phyloP scores from a whole-genome alignment of 2,113 vertebrate species.

The Nettapus auritus region DNA sequence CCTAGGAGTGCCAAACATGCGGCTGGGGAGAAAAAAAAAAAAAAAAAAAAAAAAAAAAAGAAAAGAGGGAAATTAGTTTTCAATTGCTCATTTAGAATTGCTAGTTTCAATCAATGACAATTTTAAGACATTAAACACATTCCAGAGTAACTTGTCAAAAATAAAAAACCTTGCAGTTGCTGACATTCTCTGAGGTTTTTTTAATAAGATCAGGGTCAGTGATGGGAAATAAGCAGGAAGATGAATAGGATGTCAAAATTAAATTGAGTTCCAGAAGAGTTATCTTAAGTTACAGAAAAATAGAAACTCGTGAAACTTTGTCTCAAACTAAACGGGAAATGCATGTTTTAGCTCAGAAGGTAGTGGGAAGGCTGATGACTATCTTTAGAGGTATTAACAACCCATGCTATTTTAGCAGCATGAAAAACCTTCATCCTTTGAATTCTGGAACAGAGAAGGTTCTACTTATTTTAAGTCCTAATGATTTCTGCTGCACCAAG shows the following conservation, averaged over 20 bases:
- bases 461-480: conserved; percentile 48
- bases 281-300: conserved; percentile 64
- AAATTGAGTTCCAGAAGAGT: conserved; percentile 78
- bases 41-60: conserved; percentile 38
- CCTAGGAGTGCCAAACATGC: conserved; percentile 31
- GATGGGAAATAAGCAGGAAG: conserved; percentile 77
- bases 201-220: conserved; percentile 78
- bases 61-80: conserved; percentile 65
- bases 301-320: conserved; percentile 54
- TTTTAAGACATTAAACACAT: conserved; percentile 76
- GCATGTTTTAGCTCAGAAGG: conserved; percentile 10
- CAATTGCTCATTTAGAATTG: conserved; percentile 74
- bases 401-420: conserved; percentile 41
- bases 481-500: conserved; percentile 50
- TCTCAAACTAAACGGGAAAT: background rate
- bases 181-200: conserved; percentile 70
- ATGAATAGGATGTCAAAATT: conserved; percentile 80
- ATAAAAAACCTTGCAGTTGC: conserved; percentile 22
- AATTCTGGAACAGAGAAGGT: conserved; percentile 53
- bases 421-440: conserved; percentile 54
- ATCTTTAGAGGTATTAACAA: conserved; percentile 39
- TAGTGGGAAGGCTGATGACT: background rate
- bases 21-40: conserved; percentile 38
- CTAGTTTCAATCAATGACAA: conserved; percentile 81
- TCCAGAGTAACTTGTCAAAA: conserved; percentile 68